These are phyloP conservation scores for Squalus acanthias DNA, from an alignment of 2,797 vertebrate genomes.

Conservation along the genomic window DNA sequence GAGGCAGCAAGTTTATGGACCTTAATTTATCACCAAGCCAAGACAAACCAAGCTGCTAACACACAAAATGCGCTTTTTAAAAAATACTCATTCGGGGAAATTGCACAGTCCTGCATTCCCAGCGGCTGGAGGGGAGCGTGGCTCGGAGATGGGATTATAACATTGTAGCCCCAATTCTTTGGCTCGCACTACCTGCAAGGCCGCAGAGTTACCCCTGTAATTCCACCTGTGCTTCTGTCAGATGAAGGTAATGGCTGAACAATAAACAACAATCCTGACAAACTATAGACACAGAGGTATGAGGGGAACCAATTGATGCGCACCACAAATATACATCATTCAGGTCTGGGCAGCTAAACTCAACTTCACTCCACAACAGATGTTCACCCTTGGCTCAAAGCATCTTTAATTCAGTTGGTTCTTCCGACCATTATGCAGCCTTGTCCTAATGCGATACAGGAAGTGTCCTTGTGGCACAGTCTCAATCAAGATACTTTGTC, in stretches of 20 bases:
- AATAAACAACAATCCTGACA: not conserved
- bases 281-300: not conserved
- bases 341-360: not conserved
- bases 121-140: not conserved
- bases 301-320: too few relatives aligned
- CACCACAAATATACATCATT: not conserved
- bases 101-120: not conserved
- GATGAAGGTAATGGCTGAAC: not conserved
- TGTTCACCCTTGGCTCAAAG: not conserved
- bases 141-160: not conserved
- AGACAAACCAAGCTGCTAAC: not conserved
- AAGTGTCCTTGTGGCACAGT: not conserved
- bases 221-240: not conserved
- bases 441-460: not conserved
- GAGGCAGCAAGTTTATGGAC: not conserved
- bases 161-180: not conserved
- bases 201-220: not conserved
- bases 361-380: not conserved
- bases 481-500: not conserved
- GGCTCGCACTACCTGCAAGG: not conserved
- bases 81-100: not conserved
- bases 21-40: not conserved
- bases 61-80: not conserved
- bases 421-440: not conserved
- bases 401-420: not conserved